Base-by-base conservation (phyloP, 2,113 vertebrate genomes). In the Neolamprologus ventralis region DNA sequence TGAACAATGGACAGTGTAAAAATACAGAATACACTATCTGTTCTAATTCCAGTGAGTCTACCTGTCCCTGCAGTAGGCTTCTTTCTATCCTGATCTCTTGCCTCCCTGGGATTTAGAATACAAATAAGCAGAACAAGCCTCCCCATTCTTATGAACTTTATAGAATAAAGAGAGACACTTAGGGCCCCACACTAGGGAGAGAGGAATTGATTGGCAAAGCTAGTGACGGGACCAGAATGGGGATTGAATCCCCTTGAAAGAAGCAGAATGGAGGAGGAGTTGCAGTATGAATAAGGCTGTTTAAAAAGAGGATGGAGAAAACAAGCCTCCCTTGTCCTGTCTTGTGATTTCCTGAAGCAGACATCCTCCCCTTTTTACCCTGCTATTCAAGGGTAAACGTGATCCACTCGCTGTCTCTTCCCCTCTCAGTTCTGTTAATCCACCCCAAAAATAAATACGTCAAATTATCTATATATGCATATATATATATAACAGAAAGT, bases 231-330 rank as follows among this genome's bases (percentile, higher is more conserved):
- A 93, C 92, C 90, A 94, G 93, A 94, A 95, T 96, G 88, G 92
- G 92, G 92, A 96, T 96, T 96, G 91, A 95, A 95, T 93, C 92
- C 91, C 90, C 91, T 86, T 95, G 95, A 95, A 96, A 95, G 94
- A 95, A 91, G 89, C 87, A 89, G 93, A 93, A 94, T 93, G 91
- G 91, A 95, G 93, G 94, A 94, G 95, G 93, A 90, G 93, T 88
- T 85, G 92, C 40, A 17, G 86, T 82, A 94, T 96, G 95, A 96
- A 96, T 96, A 94, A 94, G 92, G 88, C 94, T 90, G 92, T 94
- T 96, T 95, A 93, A 94, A 95, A 95, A 81, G 91, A 91, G 94
- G 92, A 93, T 83, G 87, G 84, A 84, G 91, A 87, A 95, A 91
- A 96, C 94, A 96, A 94, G 92, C 91, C 90, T 92, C 94, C 95